Evolutionary conservation across 1,140 invertebrate genomes (phyloP), one percentile per base, ranked within the genome.

Genomic region (Atopsyche davidsoni): DNA sequence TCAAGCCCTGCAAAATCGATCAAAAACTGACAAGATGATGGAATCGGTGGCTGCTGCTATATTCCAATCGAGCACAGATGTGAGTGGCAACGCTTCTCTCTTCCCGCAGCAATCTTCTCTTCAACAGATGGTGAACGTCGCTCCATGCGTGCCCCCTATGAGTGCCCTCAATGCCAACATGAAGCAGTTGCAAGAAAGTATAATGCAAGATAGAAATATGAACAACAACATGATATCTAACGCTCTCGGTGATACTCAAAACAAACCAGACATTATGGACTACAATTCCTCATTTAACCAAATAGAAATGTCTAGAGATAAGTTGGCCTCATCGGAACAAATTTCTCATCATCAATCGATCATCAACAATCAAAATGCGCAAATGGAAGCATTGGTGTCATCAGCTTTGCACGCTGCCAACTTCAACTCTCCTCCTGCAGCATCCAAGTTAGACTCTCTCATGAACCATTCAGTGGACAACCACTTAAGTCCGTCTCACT

Each of bases 401-500:
- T 70, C 72, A 46, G 72, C 71, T n/a, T 64, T 76, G 65, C 64
- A 77, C 63, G 64, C 64, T 47, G 64, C 65, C 31, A 73, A 79
- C n/a, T 53, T 78, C 25, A 21, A 35, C 11, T 24, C 50, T 2
- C 62, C 69, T 46, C 44, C 62, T 11, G 72, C 72, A 42, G 69
- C 74, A 2, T 73, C 72, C 14, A 80, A 80, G 58, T 64, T 83
- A 6, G 80, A 84, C 55, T 77, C 75, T 21, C 65, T 84, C 6
- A 79, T 83, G 1, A 83, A 82, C 62, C 78, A 79, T 2, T 72
- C 76, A 0, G 76, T 76, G 7, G 81, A 81, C 21, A 73, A 75
- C 53, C 79, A 77, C 60, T 67, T 79, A 3, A 53, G 50, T n/a
- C 52, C 52, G 1, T 63, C 66, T 0, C 64, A 65, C 10, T 46